Base-by-base conservation (phyloP, 2,888 invertebrate species). In the Xanthostigma xanthostigma region DNA sequence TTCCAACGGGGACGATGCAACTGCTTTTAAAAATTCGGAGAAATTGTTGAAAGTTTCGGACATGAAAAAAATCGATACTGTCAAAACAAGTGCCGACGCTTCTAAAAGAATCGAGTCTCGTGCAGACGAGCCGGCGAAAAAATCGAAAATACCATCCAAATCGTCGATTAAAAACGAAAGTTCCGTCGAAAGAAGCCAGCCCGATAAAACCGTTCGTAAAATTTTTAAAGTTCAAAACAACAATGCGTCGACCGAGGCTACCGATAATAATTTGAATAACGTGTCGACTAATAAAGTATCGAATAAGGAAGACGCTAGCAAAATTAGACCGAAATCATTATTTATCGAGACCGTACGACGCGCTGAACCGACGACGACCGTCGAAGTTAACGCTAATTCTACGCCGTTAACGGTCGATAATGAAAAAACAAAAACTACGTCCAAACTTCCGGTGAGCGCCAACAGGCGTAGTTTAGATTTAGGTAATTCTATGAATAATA, bases 381-480 rank as follows among this genome's bases (percentile, higher is more conserved):
- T 56, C 47, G 48, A 55, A n/a, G 46, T 44, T 17, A 51, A 52
- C 49, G 51, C 38, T 14, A 13, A 66, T 66, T 38, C 62, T 61
- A 52, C 27, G 6, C 3, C 6, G 27, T 27, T 27, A 27, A 27
- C 27, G 6, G 6, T 27, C 27, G 27, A 27, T 27, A 27, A 27
- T 27, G 27, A 27, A 70, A 46, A 40, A 72, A 60, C 69, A 71
- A 34, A 74, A 71, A 58, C 64, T 76, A 50, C 77, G 76, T 5
- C 74, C 4, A 65, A 62, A 57, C 54, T 66, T 49, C 67, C 67
- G 4, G 59, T 66, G 2, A 64, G 60, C 53, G 56, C 62, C 1
- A 64, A 59, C 50, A 59, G 67, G 48, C 60, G 64, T 39, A 68
- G 66, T 54, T 59, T 66, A 45, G 66, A 65, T 55, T 53, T 66